Percentiles rank a stretch among this genome's conserved stretches.
Evolutionary conservation across 2,113 vertebrate species (phyloP).

Genomic region (Sylvilagus bachmani): DNA sequence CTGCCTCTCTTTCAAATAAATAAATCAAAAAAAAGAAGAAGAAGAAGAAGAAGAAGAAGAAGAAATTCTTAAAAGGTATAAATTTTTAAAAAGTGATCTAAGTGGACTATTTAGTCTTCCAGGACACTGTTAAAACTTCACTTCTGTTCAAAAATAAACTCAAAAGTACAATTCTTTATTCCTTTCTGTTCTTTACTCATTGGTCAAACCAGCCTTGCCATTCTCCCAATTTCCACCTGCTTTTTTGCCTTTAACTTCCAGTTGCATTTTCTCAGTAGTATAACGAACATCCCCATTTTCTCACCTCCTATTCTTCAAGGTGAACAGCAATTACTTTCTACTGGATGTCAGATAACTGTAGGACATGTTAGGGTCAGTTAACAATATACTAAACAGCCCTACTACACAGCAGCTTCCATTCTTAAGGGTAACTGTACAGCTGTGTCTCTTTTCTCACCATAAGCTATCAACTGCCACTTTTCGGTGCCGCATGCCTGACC

Average conservation of each 20-base stretch:
- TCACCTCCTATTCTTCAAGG: conserved; percentile 32
- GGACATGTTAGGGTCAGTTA: conserved; percentile 1
- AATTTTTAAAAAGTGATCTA: not conserved
- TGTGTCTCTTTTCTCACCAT: not conserved
- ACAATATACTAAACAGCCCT: not conserved
- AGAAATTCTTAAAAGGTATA: not conserved
- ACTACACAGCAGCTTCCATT: not conserved
- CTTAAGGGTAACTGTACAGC: conserved; percentile 11
- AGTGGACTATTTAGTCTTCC: not conserved
- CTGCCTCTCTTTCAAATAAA: too few species aligned
- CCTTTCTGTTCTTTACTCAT: not conserved
- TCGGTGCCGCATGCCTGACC: not conserved
- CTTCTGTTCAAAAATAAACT: conserved; percentile 7
- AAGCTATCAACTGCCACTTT: not conserved
- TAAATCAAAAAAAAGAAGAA: not conserved
- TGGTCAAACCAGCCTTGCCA: not conserved
- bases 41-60: not conserved
- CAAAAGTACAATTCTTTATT: conserved; percentile 15
- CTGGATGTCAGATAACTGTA: not conserved
- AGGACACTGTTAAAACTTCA: not conserved
- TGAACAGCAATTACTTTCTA: conserved; percentile 27
- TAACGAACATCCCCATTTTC: not conserved
- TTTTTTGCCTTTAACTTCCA: conserved; percentile 18
- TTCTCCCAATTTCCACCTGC: not conserved
- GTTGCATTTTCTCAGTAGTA: not conserved